A percentile compares a stretch with the other conserved stretches of the same genome.
Evolutionary conservation across 2,113 vertebrate genomes (phyloP).

Genomic region (sheep (Ovis aries)): ARS-UI_Ramb_v3.0 NC_056060.1:99469501-99470000

Average conservation of each 20-base stretch:
- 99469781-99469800: neutral
- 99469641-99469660: neutral
- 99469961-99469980: neutral
- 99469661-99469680: neutral
- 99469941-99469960: neutral
- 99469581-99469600: neutral
- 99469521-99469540: neutral
- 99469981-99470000: neutral
- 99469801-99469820: neutral
- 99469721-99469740: neutral
- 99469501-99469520: neutral
- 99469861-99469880: neutral
- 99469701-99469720: neutral
- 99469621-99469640: neutral
- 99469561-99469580: neutral
- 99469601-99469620: neutral
- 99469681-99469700: neutral
- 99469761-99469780: rapidly evolving
- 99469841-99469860: neutral
- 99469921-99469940: neutral
- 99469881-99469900: neutral
- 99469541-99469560: no score
- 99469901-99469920: neutral
- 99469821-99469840: neutral
- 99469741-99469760: neutral